A percentile compares a stretch with the other conserved stretches of the same genome.
phyloP scores from a whole-genome alignment of 2,888 invertebrate genomes.

The Cancer borealis region DNA sequence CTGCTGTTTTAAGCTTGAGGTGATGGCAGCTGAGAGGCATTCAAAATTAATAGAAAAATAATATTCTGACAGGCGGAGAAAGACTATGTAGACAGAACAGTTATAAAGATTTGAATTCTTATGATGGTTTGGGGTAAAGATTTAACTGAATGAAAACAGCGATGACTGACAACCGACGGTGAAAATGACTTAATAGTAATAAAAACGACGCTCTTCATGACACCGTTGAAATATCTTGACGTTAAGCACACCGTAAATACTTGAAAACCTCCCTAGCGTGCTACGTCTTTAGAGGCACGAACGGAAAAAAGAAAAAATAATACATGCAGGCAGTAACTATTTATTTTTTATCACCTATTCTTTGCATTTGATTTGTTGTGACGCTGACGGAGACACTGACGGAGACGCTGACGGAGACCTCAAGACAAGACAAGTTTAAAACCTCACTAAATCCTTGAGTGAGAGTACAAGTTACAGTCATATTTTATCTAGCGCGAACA shows the following conservation, averaged over 20 bases:
- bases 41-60: background rate
- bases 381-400: background rate
- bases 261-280: background rate
- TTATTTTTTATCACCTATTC: background rate
- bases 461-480: background rate
- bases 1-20: background rate
- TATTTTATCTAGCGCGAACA: no score
- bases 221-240: background rate
- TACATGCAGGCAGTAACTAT: no score
- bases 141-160: background rate
- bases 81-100: background rate
- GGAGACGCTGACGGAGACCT: background rate
- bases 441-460: background rate
- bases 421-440: background rate
- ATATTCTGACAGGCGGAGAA: background rate
- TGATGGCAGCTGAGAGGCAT: background rate
- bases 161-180: background rate
- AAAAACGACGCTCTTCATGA: background rate
- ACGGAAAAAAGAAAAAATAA: no score
- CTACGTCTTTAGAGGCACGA: background rate
- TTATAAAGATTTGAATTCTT: background rate
- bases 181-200: background rate
- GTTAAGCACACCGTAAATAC: background rate
- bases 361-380: background rate
- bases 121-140: background rate